phyloP scores from a whole-genome alignment of 2,797 vertebrate genomes.

The Microcaecilia unicolor region DNA sequence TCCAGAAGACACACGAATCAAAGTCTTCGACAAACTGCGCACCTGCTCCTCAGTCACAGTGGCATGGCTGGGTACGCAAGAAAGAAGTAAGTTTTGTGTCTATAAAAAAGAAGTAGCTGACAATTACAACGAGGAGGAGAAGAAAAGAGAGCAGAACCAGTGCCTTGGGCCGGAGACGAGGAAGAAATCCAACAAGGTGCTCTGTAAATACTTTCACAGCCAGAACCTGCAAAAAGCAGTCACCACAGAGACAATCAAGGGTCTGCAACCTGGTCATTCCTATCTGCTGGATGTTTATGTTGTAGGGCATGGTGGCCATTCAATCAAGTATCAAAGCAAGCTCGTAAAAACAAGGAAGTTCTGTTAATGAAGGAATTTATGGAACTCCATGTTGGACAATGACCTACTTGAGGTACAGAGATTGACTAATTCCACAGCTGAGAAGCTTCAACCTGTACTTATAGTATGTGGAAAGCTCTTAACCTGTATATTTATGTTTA shows the following conservation, averaged over 20 bases:
- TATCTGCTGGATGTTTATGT: slow-evolving; percentile 96
- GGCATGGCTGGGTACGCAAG: slow-evolving; percentile 94
- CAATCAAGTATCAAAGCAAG: slow-evolving; percentile 97
- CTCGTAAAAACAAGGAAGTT: slow-evolving; percentile 94
- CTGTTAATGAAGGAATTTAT: slow-evolving; percentile 74
- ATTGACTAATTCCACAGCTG: slow-evolving; percentile 78
- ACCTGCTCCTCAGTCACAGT: slow-evolving; percentile 87
- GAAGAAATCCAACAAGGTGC: slow-evolving; percentile 88
- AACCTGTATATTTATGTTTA: slow-evolving; percentile 81
- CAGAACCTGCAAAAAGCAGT: slow-evolving; percentile 92
- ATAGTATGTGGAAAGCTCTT: slow-evolving; percentile 74
- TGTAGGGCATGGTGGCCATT: slow-evolving; percentile 87
- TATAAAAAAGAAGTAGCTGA: slow-evolving; percentile 85
- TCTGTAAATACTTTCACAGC: slow-evolving; percentile 97
- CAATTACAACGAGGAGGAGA: slow-evolving; percentile 76
- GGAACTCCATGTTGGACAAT: slow-evolving; percentile 65
- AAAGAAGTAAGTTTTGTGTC: slow-evolving; percentile 94
- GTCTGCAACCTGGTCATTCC: slow-evolving; percentile 82
- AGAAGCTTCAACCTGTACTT: slow-evolving; percentile 67
- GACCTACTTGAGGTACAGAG: slow-evolving; percentile 66
- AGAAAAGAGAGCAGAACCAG: slow-evolving; percentile 84
- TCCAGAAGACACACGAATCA: slow-evolving; percentile 89
- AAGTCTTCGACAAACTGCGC: slow-evolving; percentile 93
- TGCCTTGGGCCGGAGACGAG: slow-evolving; percentile 85
- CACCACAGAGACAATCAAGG: slow-evolving; percentile 87